These are phyloP conservation scores for Suncus etruscus DNA, from an alignment of 2,113 vertebrate species.

Conservation along the genomic window DNA sequence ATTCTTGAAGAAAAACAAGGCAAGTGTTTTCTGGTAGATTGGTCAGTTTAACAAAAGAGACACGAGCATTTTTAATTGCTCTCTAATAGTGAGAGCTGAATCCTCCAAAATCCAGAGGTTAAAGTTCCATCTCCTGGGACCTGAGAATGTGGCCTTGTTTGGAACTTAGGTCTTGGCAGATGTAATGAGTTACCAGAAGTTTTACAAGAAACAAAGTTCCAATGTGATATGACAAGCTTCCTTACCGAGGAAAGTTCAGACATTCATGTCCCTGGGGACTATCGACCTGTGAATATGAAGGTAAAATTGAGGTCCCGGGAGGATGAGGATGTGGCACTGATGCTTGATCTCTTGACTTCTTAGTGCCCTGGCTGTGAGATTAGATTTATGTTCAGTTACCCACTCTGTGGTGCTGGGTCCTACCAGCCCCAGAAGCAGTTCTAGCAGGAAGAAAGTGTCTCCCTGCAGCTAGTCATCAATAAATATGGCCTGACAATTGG, in stretches of 20 bases:
- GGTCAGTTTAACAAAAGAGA: too few relatives aligned
- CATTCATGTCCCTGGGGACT: not conserved
- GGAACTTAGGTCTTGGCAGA: not conserved
- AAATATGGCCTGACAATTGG: not conserved
- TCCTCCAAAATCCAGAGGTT: not conserved
- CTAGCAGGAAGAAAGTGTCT: not conserved
- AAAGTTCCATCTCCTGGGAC: not conserved
- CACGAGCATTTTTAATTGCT: not conserved
- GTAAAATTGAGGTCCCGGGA: not conserved
- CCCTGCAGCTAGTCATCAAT: not conserved
- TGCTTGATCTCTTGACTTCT: not conserved
- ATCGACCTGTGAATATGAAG: not conserved
- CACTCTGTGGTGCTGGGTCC: conserved; percentile 1
- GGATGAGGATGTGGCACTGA: too few relatives aligned
- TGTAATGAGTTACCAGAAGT: not conserved
- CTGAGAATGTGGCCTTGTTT: conserved; percentile 35
- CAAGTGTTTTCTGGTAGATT: too few relatives aligned
- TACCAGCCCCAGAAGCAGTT: not conserved
- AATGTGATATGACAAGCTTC: not conserved
- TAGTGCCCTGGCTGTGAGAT: not conserved
- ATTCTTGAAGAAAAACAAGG: too few relatives aligned
- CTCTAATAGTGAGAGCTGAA: not conserved
- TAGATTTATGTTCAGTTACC: not conserved
- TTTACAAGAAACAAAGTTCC: not conserved
- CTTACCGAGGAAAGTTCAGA: conserved; percentile 14